Base-by-base conservation (phyloP, 1,140 invertebrate genomes). In the Aphidius gifuensis region DNA sequence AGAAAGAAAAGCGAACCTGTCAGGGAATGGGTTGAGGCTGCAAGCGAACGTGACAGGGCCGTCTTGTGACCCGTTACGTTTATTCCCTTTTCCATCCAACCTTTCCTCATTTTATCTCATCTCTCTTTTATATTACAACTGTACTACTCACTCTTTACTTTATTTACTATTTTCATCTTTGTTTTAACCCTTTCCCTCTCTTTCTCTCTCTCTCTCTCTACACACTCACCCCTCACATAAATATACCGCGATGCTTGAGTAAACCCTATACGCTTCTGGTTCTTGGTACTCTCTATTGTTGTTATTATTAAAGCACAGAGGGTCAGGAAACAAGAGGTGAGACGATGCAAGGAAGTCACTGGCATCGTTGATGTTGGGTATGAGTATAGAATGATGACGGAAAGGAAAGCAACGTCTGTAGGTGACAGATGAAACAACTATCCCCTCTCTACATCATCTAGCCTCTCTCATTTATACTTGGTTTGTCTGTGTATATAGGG, bases 371-470 rank as follows among this genome's bases (percentile, higher is more conserved):
- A 16, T 16, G 16, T 16, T 16, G 58, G 48, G 69, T 65, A 61
- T 62, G 68, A 64, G 69, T 73, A 75, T 72, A 73, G 71, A 71
- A 76, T 69, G 77, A 77, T 80, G 77, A 79, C 76, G 77, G 76
- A 80, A 80, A 79, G 77, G 74, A 80, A 79, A 76, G 75, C 76
- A 76, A 77, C 76, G 76, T 80, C 78, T 80, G 77, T 76, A 79
- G 76, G 77, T 80, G 58, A 54, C 60, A 61, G 43, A 61, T 47
- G 59, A 55, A 57, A 60, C 56, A 58, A 56, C 54, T 50, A 50
- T 47, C 40, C 51, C 44, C 53, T 56, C 43, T 44, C 50, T 23
- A 32, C 38, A 44, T 60, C 55, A 62, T 56, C 55, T 16, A 16
- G 16, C 16, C 16, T 16, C 16, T 16, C 16, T 16, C 16, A 16